Evolutionary conservation across 2,797 vertebrate species (phyloP), one percentile per base, ranked within the genome.

Genomic region (Sebastes oblongus): DNA sequence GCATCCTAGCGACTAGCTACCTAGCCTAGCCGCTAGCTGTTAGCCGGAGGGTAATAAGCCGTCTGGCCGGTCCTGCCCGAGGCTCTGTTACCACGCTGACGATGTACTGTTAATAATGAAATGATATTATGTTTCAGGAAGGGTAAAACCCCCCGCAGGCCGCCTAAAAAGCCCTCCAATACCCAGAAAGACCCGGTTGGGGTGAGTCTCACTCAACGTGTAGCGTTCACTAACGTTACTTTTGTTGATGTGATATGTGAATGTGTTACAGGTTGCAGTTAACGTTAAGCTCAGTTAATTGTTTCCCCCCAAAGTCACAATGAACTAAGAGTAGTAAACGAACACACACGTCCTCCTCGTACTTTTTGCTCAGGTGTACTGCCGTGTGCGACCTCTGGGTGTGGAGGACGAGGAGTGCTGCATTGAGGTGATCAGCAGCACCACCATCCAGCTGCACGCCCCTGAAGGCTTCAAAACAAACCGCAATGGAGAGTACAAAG

Each of bases 401-500:
- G 60, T 70, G 0, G 80, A 95, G 2, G 96, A 97, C 1, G 94
- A 96, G 59, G 97, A 99, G 27, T 96, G 96, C 72, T 99, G 98
- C 86, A 97, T 99, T 42, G 98, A 99, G 86, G 97, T 99, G 56
- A 96, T 99, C 88, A 98, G 88, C 86, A 95, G 90, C 69, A 94
- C 93, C 36, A 98, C 97, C 1, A 95, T 99, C 72, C 98, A 98
- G 91, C 93, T 99, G 13, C 98, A 99, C 54, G 95, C 97, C 0
- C 98, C 98, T 0, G 98, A 98, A 71, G 97, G 98, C 0, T 96
- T 96, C 71, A 96, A 96, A 75, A 91, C 96, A 6, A 97, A 96
- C 92, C 93, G 98, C 14, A 98, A 97, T 85, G 98, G 98, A 20
- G 98, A 99, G 59, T 98, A 96, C 85, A 98, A 97, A 86, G 98